Percentiles rank a stretch among this genome's conserved stretches.
phyloP scores from a whole-genome alignment of 2,797 vertebrate genomes.

The Sarcophilus harrisii region DNA sequence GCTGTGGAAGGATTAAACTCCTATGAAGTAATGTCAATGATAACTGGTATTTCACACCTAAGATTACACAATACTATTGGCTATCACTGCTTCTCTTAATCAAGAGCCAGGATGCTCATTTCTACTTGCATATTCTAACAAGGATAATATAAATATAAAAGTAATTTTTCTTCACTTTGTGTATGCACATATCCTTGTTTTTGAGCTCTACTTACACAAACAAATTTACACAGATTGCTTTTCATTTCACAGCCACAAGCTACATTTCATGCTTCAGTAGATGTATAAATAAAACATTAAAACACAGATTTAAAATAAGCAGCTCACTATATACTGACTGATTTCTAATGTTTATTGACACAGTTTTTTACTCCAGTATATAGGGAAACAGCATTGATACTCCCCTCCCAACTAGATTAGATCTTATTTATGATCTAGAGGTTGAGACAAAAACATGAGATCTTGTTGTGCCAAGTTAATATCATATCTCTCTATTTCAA shows the following conservation, averaged over 20 bases:
- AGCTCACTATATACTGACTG: not conserved
- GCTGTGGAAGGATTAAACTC: not conserved
- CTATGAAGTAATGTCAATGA: not conserved
- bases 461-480: constrained; percentile 16
- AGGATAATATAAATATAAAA: not conserved
- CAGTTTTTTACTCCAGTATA: constrained; percentile 39
- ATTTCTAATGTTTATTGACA: constrained; percentile 55
- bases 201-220: not conserved
- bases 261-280: constrained; percentile 39
- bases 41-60: constrained; percentile 19
- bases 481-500: not conserved
- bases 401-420: not conserved
- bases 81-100: constrained; percentile 18
- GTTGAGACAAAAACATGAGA: constrained; percentile 1
- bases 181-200: not conserved
- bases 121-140: constrained; percentile 29
- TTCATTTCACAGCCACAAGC: constrained; percentile 3
- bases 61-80: not conserved
- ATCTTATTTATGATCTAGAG: not conserved
- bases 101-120: not conserved
- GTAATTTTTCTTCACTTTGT: not conserved
- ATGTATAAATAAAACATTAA: constrained; percentile 44
- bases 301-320: constrained; percentile 3
- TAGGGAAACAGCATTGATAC: constrained; percentile 51
- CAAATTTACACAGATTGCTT: constrained; percentile 13